phyloP scores from a whole-genome alignment of 2,888 invertebrate genomes.

The Sturmia bella region DNA sequence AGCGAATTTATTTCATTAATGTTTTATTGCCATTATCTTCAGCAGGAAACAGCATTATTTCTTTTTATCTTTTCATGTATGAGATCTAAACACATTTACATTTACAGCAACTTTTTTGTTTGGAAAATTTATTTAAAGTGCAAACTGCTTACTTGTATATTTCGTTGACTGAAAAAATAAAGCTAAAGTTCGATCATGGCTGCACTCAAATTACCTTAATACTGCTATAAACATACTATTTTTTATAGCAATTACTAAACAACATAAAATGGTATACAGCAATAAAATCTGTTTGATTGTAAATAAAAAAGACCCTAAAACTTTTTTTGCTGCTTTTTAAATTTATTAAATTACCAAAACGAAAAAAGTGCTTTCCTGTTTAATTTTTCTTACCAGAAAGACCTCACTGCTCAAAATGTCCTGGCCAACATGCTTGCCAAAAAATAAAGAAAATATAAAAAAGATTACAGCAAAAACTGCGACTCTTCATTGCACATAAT shows the following conservation, averaged over 20 bases:
- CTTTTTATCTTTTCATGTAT: no score
- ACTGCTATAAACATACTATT: not conserved
- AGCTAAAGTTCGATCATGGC: not conserved
- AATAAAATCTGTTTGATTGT: slow-evolving; percentile 25
- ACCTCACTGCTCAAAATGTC: slow-evolving; percentile 27
- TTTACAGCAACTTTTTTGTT: not conserved
- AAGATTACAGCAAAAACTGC: not conserved
- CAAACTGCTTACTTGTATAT: not conserved
- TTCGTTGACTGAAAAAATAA: not conserved
- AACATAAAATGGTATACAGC: slow-evolving; percentile 33
- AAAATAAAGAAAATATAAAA: not conserved
- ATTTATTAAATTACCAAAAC: slow-evolving; percentile 52
- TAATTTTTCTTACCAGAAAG: slow-evolving; percentile 13
- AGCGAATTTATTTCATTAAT: not conserved
- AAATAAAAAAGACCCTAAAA: slow-evolving; percentile 24
- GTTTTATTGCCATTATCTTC: not conserved
- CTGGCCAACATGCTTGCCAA: not conserved
- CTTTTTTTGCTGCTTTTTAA: slow-evolving; percentile 5
- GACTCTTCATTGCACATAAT: slow-evolving; percentile 16
- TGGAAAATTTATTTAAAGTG: no score
- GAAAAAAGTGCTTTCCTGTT: slow-evolving; percentile 28
- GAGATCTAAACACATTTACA: no score
- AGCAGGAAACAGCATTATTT: not conserved
- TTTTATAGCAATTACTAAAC: not conserved
- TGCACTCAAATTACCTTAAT: slow-evolving; percentile 23